These are phyloP conservation scores for Drosophila kepulauana DNA, from an alignment of 1,140 invertebrate species.

Conservation along the genomic window DNA sequence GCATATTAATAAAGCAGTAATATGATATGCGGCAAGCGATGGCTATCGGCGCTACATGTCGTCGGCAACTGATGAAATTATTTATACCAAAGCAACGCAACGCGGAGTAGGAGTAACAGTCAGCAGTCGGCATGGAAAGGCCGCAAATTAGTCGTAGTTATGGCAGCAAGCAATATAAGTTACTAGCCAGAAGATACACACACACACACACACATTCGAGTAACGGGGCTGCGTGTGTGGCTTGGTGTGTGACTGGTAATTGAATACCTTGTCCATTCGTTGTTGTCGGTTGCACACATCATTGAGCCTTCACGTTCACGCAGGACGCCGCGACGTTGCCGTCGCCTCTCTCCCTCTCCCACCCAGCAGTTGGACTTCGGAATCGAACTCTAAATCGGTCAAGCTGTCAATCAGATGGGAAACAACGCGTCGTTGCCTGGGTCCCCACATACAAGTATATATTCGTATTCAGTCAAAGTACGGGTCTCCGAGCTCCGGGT, in stretches of 20 bases:
- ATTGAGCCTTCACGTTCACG: constrained; percentile 60
- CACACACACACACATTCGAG: constrained; percentile 18
- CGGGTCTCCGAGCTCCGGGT: not conserved
- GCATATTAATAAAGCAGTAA: constrained; percentile 79
- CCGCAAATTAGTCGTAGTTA: constrained; percentile 78
- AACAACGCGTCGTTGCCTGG: constrained; percentile 9
- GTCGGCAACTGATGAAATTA: constrained; percentile 71
- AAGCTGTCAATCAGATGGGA: constrained; percentile 73
- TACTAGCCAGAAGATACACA: constrained; percentile 60
- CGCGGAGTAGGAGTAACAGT: not conserved
- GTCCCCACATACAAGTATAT: not conserved
- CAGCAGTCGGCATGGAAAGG: not conserved
- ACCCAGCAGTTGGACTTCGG: not conserved
- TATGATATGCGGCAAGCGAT: constrained; percentile 70
- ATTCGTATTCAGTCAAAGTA: too few relatives aligned
- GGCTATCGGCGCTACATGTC: constrained; percentile 73
- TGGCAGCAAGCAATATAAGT: constrained; percentile 52
- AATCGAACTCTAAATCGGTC: constrained; percentile 60
- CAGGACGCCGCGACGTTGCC: constrained; percentile 38
- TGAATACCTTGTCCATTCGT: constrained; percentile 65
- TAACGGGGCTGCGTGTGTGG: constrained; percentile 48
- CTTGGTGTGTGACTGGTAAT: constrained; percentile 52
- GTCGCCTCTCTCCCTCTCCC: not conserved
- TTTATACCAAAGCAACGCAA: constrained; percentile 59
- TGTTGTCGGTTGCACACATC: constrained; percentile 73